Percentiles rank a stretch among this genome's conserved stretches.
Conservation (phyloP, 2,113 vertebrate species). For the Benthochromis sp. region DNA sequence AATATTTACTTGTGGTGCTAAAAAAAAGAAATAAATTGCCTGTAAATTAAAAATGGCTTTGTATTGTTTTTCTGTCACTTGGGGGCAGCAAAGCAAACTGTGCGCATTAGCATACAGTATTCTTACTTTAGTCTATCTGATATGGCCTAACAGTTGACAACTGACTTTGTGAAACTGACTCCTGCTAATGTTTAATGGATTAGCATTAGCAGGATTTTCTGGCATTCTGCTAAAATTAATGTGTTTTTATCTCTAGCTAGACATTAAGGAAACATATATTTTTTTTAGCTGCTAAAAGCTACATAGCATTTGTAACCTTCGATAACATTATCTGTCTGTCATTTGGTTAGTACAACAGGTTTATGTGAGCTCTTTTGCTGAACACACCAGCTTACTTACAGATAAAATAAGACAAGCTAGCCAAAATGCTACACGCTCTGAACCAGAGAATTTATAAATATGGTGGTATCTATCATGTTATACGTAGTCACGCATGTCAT, state of each 20-base stretch:
- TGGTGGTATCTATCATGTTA: rapidly evolving
- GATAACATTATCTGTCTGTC: neutral
- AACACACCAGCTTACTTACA: neutral
- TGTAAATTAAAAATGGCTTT: neutral
- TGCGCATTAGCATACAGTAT: neutral
- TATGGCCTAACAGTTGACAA: neutral
- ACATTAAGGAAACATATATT: neutral
- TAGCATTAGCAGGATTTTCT: neutral
- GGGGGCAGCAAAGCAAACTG: neutral
- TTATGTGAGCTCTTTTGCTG: neutral
- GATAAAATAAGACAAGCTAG: neutral
- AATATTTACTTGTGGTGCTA: neutral
- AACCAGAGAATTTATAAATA: neutral
- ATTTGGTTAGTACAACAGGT: neutral
- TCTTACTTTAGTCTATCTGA: neutral
- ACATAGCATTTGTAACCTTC: neutral
- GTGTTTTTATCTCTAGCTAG: neutral
- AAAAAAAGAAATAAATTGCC: neutral
- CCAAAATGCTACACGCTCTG: neutral
- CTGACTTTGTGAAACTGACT: neutral
- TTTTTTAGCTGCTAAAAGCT: neutral
- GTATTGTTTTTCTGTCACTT: neutral
- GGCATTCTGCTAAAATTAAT: neutral
- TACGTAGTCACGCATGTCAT: neutral
- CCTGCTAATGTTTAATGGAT: neutral